These are phyloP conservation scores for Oncorhynchus nerka DNA, from an alignment of 2,113 vertebrate species.

Conservation along the genomic window DNA sequence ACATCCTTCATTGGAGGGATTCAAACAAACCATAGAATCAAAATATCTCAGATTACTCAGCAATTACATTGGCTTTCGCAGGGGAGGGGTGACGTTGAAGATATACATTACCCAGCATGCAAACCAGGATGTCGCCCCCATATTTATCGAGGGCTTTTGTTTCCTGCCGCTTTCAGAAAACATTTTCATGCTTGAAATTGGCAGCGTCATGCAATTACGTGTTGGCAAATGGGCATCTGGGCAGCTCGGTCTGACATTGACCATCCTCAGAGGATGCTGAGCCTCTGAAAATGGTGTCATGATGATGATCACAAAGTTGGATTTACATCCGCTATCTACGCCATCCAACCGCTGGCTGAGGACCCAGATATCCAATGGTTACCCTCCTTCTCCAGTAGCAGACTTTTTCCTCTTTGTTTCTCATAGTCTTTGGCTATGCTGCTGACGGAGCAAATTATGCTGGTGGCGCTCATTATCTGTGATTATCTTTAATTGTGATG, in stretches of 20 bases:
- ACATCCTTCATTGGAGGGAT: conserved; percentile 3
- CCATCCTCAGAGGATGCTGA: conserved; percentile 20
- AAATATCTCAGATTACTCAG: not conserved
- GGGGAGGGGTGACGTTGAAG: not conserved
- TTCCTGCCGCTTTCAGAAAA: not conserved
- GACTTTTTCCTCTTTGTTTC: conserved; percentile 10
- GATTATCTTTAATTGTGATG: conserved; percentile 64
- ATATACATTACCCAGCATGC: conserved; percentile 14
- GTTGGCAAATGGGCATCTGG: conserved; percentile 20
- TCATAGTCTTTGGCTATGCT: conserved; percentile 12
- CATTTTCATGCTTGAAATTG: conserved; percentile 10
- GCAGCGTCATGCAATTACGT: conserved; percentile 18
- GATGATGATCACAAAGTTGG: conserved; percentile 1
- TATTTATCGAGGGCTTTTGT: conserved; percentile 19
- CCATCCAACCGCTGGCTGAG: conserved; percentile 34
- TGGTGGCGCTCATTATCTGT: conserved; percentile 48
- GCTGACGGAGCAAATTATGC: not conserved
- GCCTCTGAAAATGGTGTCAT: conserved; percentile 2
- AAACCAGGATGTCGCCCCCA: conserved; percentile 2
- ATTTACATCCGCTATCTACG: conserved; percentile 3
- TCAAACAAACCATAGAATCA: conserved; percentile 21
- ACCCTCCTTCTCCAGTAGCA: conserved; percentile 13
- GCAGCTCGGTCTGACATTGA: conserved; percentile 11
- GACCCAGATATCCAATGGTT: conserved; percentile 1
- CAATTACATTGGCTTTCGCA: not conserved